Evolutionary conservation across 2,113 vertebrate genomes (phyloP), one percentile per base, ranked within the genome.

Genomic region (Tachycineta bicolor): DNA sequence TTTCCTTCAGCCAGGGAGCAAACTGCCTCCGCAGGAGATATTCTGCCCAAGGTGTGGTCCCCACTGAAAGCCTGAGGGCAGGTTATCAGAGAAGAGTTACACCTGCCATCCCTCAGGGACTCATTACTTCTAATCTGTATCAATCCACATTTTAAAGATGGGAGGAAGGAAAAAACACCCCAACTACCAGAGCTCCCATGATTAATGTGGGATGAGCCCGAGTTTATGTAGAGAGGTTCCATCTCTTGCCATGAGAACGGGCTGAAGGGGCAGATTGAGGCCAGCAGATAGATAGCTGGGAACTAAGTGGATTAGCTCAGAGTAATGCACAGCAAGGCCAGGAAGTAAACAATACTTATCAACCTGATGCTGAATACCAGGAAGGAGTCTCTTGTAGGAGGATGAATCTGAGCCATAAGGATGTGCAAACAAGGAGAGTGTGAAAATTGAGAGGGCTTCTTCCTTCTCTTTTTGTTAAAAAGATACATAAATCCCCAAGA

Each of bases 121-220:
- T 94, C 69, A 19, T 96, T 96, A 49, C 77, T 93, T 81, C 65
- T 92, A 55, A 77, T 73, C 78, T 58, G 10, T 68, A 80, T 53
- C 41, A 46, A 3, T 77, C 58, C 46, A 17, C 39, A 16, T 87
- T 95, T 95, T 89, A 53, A 95, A 93, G 47, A 86, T 76, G 68
- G 67, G 46, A 71, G 41, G 47, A 83, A 31, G 78, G 55, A 76
- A 95, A 26, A 85, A 59, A 24, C 81, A 63, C 49, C 56, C 63
- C 16, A 2, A n/a, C 50, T 87, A 33, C 69, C 58, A 93, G 78
- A 31, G 37, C 75, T 95, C 55, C 77, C 5, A 3, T 94, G 76
- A 91, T 91, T 73, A 94, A 95, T 93, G 52, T 83, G 56, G 87
- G 91, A 90, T 94, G 94, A 87, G 25, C 64, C 83, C 82, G 68